Conservation (phyloP, 1,140 invertebrate genomes). For the Ooceraea biroi region DNA sequence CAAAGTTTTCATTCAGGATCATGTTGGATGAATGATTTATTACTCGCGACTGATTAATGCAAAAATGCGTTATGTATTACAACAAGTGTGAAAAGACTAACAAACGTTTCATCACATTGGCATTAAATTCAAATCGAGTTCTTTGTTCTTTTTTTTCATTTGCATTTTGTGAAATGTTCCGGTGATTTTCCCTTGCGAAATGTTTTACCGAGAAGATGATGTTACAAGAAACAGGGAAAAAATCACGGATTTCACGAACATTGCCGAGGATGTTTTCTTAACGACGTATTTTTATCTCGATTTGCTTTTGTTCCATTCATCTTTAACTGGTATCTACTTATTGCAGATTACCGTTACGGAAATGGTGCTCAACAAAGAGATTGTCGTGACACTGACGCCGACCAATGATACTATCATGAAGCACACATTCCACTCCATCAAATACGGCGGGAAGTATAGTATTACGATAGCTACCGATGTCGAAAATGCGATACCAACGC, state of each 20-base stretch:
- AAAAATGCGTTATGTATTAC: too few relatives aligned
- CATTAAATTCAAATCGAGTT: too few relatives aligned
- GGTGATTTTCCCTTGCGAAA: too few relatives aligned
- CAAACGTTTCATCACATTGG: too few relatives aligned
- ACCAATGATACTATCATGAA: conserved; percentile 84
- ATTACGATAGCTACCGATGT: conserved; percentile 88
- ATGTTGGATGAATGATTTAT: too few relatives aligned
- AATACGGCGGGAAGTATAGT: conserved; percentile 89
- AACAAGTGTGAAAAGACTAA: too few relatives aligned
- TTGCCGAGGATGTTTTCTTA: neutral
- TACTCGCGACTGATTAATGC: too few relatives aligned
- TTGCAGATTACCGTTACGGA: conserved; percentile 88
- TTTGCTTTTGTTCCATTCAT: neutral
- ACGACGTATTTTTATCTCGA: neutral
- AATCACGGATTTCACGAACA: neutral
- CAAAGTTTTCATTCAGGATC: too few relatives aligned
- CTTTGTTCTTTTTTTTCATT: too few relatives aligned
- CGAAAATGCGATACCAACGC: conserved; percentile 83
- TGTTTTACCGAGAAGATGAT: neutral
- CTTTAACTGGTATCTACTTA: conserved; percentile 26
- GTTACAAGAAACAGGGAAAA: neutral
- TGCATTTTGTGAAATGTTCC: too few relatives aligned
- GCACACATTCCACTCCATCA: conserved; percentile 87
- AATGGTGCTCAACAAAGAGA: conserved; percentile 83
- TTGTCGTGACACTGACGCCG: conserved; percentile 83